Base-by-base conservation (phyloP, 2,888 invertebrate species). In the Clepsis dumicolana region DNA sequence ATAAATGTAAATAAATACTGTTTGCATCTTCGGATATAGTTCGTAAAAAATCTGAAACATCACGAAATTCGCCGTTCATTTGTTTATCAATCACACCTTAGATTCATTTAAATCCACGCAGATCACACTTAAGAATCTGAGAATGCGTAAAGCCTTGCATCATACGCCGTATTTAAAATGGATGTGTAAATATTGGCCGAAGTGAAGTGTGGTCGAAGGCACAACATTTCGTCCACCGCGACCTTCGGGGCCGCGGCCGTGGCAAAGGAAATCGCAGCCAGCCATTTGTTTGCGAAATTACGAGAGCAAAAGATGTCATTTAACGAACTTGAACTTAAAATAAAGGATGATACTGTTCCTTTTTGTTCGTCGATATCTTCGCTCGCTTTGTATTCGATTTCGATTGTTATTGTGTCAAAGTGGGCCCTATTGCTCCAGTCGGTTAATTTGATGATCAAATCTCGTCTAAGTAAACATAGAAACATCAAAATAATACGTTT, bases 101-200 rank as follows among this genome's bases (percentile, higher is more conserved):
- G 44, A 18, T 2, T 44, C 18, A 18, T 2, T 44, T 7, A 44
- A 44, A 8, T 44, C 44, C 18, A 44, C 44, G 44, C 44, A 44
- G 18, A 44, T 44, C 44, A 44, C 16, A 18, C 0, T 18, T 41
- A 2, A 18, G 1, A 18, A 62, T 35, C 52, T 25, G 18, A 25
- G 25, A 65, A 18, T n/a, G 10, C 29, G 12, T 38, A 16, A 10
- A 12, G 14, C 8, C 38, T 59, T 52, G 50, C 65, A 59, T 59
- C 65, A 65, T 59, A 25, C 5, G n/a, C 8, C 48, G 12, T 1
- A 52, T 65, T 59, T 27, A 38, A 64, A 59, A 38, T 38, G 38
- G 57, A 14, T 27, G 7, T 25, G 25, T 59, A 52, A 65, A 65
- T 65, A 65, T 65, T 59, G 38, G 14, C n/a, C 38, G 25, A 59